A percentile compares a stretch with the other conserved stretches of the same genome.
Conservation (phyloP, 2,888 invertebrate genomes). For the Aphidoletes aphidimyza region DNA sequence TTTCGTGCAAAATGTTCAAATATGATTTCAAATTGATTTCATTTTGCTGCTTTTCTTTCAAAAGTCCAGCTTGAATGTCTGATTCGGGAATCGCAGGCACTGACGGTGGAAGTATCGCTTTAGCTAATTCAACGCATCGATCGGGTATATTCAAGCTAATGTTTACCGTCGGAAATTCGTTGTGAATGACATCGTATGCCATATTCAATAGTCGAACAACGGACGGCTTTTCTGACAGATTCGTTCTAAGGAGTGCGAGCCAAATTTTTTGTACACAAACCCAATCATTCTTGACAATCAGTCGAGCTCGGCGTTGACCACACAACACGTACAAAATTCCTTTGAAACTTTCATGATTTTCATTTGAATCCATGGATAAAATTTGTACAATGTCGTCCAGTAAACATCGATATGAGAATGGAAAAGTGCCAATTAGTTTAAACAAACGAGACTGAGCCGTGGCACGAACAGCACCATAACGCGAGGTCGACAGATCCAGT, state of each 20-base stretch:
- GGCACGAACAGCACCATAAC: conserved; percentile 68
- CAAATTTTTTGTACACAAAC: conserved; percentile 76
- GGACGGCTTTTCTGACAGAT: conserved; percentile 86
- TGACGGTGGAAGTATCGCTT: conserved; percentile 65
- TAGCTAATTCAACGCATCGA: conserved; percentile 68
- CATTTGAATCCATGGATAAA: conserved; percentile 71
- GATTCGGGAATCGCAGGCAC: conserved; percentile 59
- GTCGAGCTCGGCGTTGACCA: conserved; percentile 62
- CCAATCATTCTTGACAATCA: conserved; percentile 75
- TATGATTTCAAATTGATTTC: conserved; percentile 69
- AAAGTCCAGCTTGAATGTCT: background rate
- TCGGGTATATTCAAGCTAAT: conserved; percentile 71
- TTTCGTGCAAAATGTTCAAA: conserved; percentile 69
- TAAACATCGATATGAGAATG: conserved; percentile 76
- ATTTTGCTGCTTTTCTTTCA: conserved; percentile 64
- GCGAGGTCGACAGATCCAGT: conserved; percentile 58
- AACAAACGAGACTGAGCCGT: conserved; percentile 76
- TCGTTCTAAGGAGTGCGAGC: conserved; percentile 81
- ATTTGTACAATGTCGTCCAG: conserved; percentile 73
- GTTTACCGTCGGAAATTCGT: conserved; percentile 73
- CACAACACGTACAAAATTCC: conserved; percentile 75
- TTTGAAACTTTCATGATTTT: conserved; percentile 77
- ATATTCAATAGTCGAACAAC: conserved; percentile 74
- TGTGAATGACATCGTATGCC: conserved; percentile 69
- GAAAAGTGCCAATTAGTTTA: conserved; percentile 73